A percentile compares a stretch with the other conserved stretches of the same genome.
These are phyloP conservation scores for Gymnothorax reevesii DNA, from an alignment of 2,797 vertebrate species.

Conservation along the genomic window DNA sequence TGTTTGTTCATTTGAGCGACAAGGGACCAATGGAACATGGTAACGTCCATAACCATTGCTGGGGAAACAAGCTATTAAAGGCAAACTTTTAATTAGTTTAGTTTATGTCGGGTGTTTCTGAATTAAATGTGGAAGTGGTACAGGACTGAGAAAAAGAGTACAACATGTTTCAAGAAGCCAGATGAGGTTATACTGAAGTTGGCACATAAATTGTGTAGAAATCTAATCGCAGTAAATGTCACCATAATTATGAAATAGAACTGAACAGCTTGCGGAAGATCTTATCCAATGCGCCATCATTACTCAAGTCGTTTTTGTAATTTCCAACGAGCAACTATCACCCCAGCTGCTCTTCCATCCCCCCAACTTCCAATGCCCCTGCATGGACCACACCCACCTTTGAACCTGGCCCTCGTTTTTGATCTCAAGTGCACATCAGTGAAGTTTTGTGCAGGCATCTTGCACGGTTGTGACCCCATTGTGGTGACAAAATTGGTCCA, in stretches of 20 bases:
- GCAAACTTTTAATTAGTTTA: neutral
- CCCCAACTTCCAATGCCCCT: no score
- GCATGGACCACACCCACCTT: no score
- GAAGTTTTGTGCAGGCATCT: no score
- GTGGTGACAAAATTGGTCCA: no score
- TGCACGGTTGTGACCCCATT: no score
- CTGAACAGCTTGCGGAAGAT: neutral
- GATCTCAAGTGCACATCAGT: no score
- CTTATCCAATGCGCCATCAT: neutral
- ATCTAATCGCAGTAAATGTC: neutral
- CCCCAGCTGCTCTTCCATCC: no score
- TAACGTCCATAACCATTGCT: neutral
- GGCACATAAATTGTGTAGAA: no score
- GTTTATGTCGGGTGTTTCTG: neutral
- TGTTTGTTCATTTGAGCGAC: neutral
- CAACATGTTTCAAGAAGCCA: neutral
- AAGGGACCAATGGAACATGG: neutral
- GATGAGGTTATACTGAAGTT: neutral
- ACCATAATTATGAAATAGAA: no score
- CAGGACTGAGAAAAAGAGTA: neutral
- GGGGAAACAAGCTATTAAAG: neutral
- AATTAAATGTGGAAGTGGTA: neutral
- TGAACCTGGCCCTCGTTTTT: no score
- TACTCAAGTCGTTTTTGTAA: neutral
- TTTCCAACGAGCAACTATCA: no score